Evolutionary conservation across 1,140 invertebrate species (phyloP).

Genomic region (Mactra quadrangularis): DNA sequence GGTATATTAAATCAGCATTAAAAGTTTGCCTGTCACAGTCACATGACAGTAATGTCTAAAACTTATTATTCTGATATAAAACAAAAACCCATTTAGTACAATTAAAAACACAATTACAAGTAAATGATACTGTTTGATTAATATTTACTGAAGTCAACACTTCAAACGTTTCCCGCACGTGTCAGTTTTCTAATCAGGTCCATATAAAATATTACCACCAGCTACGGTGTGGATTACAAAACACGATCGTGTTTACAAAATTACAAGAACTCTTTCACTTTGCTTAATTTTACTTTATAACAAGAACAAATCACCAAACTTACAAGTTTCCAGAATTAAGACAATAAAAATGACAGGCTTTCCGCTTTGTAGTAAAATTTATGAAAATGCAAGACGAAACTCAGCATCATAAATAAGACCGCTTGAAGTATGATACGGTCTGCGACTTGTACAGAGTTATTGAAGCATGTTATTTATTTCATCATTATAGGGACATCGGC

Average conservation of each 20-base stretch:
- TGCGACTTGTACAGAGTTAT: slow-evolving; percentile 13
- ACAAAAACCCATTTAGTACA: slow-evolving; percentile 27
- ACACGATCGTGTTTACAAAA: slow-evolving; percentile 17
- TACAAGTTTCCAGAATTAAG: slow-evolving; percentile 27
- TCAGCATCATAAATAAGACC: slow-evolving; percentile 8
- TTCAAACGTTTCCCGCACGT: slow-evolving; percentile 12
- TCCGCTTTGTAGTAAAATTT: slow-evolving; percentile 37
- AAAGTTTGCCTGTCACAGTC: too few species aligned
- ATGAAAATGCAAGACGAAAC: slow-evolving; percentile 27
- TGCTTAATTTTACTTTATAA: slow-evolving; percentile 38
- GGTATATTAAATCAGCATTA: too few species aligned
- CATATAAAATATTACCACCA: slow-evolving; percentile 27
- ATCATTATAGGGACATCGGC: neutral
- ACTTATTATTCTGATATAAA: slow-evolving; percentile 12
- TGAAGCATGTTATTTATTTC: slow-evolving; percentile 21
- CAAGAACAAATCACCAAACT: slow-evolving; percentile 17
- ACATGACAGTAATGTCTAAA: neutral
- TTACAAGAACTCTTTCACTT: slow-evolving; percentile 16
- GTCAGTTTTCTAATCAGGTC: slow-evolving; percentile 33
- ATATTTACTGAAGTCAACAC: slow-evolving; percentile 34
- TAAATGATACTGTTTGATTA: slow-evolving; percentile 41
- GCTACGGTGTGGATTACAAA: slow-evolving; percentile 16
- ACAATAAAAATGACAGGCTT: slow-evolving; percentile 40
- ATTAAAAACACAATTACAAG: slow-evolving; percentile 35
- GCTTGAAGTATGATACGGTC: neutral